phyloP scores from a whole-genome alignment of 2,888 invertebrate genomes.

The Ochropacha duplaris region DNA sequence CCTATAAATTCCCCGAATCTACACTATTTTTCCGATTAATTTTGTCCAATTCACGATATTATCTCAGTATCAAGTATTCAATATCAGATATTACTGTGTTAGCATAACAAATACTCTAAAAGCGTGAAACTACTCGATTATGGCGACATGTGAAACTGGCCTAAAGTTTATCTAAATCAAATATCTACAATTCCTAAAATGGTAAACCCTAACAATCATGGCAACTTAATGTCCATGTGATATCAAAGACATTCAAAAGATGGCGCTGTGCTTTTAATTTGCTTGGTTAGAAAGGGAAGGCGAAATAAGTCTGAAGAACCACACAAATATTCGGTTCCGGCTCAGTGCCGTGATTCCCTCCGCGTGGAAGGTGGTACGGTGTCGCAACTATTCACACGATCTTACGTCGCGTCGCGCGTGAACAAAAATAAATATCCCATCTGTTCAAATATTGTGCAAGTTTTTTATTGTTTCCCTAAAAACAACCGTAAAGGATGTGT shows the following conservation, averaged over 20 bases:
- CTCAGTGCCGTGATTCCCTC: slow-evolving; percentile 68
- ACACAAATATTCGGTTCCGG: slow-evolving; percentile 51
- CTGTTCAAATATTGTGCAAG: slow-evolving; percentile 79
- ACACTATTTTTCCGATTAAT: no score
- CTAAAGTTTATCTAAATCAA: no score
- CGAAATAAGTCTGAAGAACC: slow-evolving; percentile 37
- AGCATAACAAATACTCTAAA: no score
- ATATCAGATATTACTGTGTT: no score
- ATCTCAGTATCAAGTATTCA: no score
- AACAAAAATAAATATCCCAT: slow-evolving; percentile 77
- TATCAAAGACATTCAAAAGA: slow-evolving; percentile 34
- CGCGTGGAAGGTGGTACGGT: slow-evolving; percentile 36
- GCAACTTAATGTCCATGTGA: slow-evolving; percentile 8
- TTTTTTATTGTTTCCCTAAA: slow-evolving; percentile 66
- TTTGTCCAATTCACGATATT: no score
- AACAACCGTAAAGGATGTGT: slow-evolving; percentile 56
- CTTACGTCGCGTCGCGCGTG: slow-evolving; percentile 65
- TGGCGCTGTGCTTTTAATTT: slow-evolving; percentile 40
- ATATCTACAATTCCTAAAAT: neutral
- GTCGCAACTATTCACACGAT: slow-evolving; percentile 24
- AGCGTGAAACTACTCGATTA: no score
- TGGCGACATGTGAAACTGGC: no score
- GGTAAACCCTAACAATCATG: neutral
- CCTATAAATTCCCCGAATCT: no score
- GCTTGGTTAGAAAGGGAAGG: slow-evolving; percentile 62